Conservation (phyloP, 1,140 invertebrate genomes). For the Lucilia cuprina region DNA sequence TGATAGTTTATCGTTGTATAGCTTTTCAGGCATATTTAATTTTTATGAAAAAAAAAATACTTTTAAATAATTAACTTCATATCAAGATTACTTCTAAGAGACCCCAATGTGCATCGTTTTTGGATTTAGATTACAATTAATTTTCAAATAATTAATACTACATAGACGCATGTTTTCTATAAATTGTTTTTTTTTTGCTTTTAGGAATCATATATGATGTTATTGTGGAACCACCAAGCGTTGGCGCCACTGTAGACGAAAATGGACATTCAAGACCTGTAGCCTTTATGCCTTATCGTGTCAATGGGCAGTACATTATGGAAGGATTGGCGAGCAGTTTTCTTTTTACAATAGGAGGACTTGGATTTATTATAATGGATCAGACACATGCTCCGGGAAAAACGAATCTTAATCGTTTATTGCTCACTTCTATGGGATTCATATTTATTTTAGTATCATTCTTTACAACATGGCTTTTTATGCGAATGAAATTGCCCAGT, state of each 20-base stretch:
- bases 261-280: constrained; percentile 94
- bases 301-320: constrained; percentile 99
- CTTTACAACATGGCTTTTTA: constrained; percentile 97
- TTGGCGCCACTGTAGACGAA: constrained; percentile 97
- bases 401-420: constrained; percentile 89
- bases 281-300: constrained; percentile 97
- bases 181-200: no score
- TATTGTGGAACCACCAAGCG: constrained; percentile 97
- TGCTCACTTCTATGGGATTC: constrained; percentile 92
- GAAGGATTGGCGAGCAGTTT: constrained; percentile 97
- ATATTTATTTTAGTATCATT: constrained; percentile 93
- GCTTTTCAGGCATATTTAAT: no score
- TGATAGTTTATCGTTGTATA: no score
- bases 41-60: no score
- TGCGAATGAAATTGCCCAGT: constrained; percentile 97
- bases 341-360: constrained; percentile 91
- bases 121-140: no score
- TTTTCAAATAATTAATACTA: no score
- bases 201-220: constrained; percentile 98
- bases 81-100: no score
- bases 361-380: constrained; percentile 97
- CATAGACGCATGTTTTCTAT: no score
- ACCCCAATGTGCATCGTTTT: no score
- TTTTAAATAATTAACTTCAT: no score
- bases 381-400: constrained; percentile 88